Evolutionary conservation across 2,888 invertebrate genomes (phyloP).

Genomic region (Drosophila nigricruria): DNA sequence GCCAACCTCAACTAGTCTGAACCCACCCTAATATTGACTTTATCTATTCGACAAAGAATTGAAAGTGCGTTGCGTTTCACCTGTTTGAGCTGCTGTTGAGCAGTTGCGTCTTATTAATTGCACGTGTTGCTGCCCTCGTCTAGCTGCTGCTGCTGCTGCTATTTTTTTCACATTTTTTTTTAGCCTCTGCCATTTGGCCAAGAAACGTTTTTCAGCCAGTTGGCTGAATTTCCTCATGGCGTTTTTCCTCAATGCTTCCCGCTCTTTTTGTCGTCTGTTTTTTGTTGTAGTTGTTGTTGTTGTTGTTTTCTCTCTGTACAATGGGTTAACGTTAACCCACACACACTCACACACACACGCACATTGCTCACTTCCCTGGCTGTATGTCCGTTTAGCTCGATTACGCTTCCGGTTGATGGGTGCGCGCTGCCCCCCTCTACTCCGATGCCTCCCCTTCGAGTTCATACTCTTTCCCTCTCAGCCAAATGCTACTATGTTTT

Average conservation of each 20-base stretch:
- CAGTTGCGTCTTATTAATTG: conserved; percentile 48
- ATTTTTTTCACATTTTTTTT: conserved; percentile 11
- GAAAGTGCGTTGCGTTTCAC: conserved; percentile 25
- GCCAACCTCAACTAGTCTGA: not conserved
- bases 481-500: conserved; percentile 28
- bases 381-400: conserved; percentile 75
- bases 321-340: conserved; percentile 67
- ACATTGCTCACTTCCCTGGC: conserved; percentile 72
- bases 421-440: conserved; percentile 14
- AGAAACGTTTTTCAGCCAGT: conserved; percentile 53
- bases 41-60: conserved; percentile 10
- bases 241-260: conserved; percentile 77
- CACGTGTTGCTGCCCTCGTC: conserved; percentile 33
- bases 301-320: conserved; percentile 20
- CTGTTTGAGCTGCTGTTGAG: conserved; percentile 13
- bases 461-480: conserved; percentile 6
- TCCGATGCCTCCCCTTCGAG: too few species aligned
- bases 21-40: conserved; percentile 10
- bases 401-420: conserved; percentile 78
- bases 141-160: conserved; percentile 27
- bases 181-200: conserved; percentile 53
- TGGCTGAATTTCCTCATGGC: conserved; percentile 68
- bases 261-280: conserved; percentile 56
- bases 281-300: not conserved
- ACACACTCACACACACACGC: conserved; percentile 46